phyloP scores from a whole-genome alignment of 2,113 vertebrate genomes.

The Puntigrus tetrazona region DNA sequence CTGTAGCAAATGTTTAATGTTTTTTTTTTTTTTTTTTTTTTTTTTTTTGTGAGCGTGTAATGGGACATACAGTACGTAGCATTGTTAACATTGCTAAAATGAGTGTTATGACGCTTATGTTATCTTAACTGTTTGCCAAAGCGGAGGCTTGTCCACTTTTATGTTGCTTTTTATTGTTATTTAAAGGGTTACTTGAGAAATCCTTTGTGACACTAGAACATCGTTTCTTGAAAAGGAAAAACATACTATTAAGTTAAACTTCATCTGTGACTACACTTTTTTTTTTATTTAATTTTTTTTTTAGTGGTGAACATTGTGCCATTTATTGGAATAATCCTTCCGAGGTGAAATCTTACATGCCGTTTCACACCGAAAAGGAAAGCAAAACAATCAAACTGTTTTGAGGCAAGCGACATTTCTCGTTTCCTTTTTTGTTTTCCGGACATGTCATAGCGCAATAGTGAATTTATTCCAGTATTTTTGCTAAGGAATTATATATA shows the following conservation, averaged over 20 bases:
- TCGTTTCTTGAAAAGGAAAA: slow-evolving; percentile 72
- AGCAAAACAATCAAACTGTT: slow-evolving; percentile 68
- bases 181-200: slow-evolving; percentile 80
- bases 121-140: slow-evolving; percentile 85
- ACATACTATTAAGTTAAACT: slow-evolving; percentile 61
- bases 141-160: slow-evolving; percentile 79
- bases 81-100: slow-evolving; percentile 83
- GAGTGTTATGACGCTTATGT: slow-evolving; percentile 85
- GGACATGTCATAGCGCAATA: slow-evolving; percentile 69
- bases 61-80: slow-evolving; percentile 77
- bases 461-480: slow-evolving; percentile 75
- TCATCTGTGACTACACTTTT: slow-evolving; percentile 77
- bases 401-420: slow-evolving; percentile 64
- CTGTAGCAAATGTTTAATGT: slow-evolving; percentile 86
- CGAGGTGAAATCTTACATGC: slow-evolving; percentile 59
- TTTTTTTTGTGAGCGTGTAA: slow-evolving; percentile 73
- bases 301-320: slow-evolving; percentile 72
- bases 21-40: slow-evolving; percentile 80
- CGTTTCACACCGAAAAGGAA: slow-evolving; percentile 68
- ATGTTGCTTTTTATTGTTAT: slow-evolving; percentile 62
- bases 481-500: slow-evolving; percentile 74
- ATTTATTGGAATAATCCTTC: slow-evolving; percentile 70
- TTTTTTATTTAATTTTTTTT: slow-evolving; percentile 67
- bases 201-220: slow-evolving; percentile 74
- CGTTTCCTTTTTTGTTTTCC: slow-evolving; percentile 60